These are phyloP conservation scores for Venustaconcha ellipsiformis DNA, from an alignment of 1,140 invertebrate species.

Conservation along the genomic window DNA sequence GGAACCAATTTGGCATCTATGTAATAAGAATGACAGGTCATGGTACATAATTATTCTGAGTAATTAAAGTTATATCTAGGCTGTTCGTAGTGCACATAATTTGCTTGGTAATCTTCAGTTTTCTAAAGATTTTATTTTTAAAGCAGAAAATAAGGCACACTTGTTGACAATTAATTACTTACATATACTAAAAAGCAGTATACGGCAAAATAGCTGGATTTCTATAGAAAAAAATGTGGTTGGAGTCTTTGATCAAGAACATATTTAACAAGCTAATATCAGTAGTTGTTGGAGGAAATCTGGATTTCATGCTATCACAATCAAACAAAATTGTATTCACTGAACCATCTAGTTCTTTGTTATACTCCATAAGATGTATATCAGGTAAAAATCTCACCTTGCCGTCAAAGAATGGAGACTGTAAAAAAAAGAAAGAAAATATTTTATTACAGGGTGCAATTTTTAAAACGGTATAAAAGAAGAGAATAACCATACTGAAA, in stretches of 20 bases:
- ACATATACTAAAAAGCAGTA: too few species aligned
- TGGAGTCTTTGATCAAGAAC: too few species aligned
- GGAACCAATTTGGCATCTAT: conserved; percentile 84
- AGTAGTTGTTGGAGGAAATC: too few species aligned
- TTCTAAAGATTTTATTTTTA: background rate
- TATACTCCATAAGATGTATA: background rate
- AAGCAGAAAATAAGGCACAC: background rate
- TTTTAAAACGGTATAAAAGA: background rate
- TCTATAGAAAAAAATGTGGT: too few species aligned
- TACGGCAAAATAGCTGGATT: too few species aligned
- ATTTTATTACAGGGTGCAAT: background rate
- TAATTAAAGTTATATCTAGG: background rate
- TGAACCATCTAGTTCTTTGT: too few species aligned
- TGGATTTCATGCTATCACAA: too few species aligned
- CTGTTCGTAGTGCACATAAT: background rate
- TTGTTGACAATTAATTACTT: background rate
- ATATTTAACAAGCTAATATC: too few species aligned
- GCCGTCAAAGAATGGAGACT: conserved; percentile 93
- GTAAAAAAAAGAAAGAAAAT: conserved; percentile 65
- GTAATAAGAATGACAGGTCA: background rate
- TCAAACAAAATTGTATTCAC: too few species aligned
- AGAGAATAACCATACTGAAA: background rate
- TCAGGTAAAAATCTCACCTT: conserved; percentile 72
- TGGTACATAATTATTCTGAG: background rate
- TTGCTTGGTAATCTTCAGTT: background rate